Conservation (phyloP, 2,797 vertebrate species). For the Argya squamiceps region DNA sequence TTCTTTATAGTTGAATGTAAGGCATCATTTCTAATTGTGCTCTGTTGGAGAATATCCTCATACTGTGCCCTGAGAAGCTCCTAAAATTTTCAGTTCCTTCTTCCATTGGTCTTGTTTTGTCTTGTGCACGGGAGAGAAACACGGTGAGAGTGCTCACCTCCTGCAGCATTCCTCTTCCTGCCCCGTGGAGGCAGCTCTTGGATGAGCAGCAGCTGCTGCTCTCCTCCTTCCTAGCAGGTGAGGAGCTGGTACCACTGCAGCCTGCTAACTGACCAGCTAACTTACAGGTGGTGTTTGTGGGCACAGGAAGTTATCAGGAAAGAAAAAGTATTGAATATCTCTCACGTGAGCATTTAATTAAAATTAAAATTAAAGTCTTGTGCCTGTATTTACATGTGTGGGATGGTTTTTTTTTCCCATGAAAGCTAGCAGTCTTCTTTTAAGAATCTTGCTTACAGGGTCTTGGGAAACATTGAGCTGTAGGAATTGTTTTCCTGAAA, state of each 20-base stretch:
- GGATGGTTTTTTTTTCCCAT: neutral
- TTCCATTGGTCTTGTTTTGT: neutral
- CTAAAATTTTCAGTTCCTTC: neutral
- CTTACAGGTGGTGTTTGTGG: neutral
- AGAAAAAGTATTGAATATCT: neutral
- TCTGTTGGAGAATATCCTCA: neutral
- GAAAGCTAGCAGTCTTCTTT: neutral
- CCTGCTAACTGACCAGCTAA: neutral
- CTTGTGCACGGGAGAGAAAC: neutral
- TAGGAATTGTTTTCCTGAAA: neutral
- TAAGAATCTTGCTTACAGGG: neutral
- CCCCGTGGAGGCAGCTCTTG: rapidly evolving
- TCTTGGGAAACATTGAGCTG: neutral
- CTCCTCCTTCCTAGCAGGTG: neutral
- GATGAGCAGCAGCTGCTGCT: neutral
- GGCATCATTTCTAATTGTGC: neutral
- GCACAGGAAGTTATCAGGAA: neutral
- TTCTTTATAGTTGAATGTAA: neutral
- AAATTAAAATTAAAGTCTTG: no score
- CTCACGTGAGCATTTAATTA: neutral
- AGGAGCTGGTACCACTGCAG: neutral
- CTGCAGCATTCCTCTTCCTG: neutral
- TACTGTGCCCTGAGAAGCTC: neutral
- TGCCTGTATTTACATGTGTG: neutral
- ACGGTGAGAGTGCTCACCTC: neutral